Evolutionary conservation across 2,797 vertebrate genomes (phyloP).

Genomic region (Sternotherus odoratus): DNA sequence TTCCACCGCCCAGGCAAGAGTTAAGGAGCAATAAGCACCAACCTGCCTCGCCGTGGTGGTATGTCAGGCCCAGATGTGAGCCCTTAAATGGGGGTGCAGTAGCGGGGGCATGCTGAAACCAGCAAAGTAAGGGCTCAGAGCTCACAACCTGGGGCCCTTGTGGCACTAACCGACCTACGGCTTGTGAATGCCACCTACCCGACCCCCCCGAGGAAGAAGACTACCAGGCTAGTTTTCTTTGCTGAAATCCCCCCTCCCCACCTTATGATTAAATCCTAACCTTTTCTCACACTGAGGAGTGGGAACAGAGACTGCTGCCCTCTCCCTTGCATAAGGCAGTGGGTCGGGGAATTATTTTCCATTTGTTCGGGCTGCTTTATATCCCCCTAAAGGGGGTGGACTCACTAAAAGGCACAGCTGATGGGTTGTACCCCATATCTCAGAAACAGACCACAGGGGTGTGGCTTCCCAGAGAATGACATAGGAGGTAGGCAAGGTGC

Average conservation of each 20-base stretch:
- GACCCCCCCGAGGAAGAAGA: neutral
- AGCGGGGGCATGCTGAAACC: too few species aligned
- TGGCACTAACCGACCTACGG: neutral
- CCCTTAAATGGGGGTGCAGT: too few species aligned
- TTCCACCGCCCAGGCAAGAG: neutral
- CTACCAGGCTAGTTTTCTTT: neutral
- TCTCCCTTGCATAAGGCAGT: neutral
- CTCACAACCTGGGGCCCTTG: neutral
- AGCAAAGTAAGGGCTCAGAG: neutral
- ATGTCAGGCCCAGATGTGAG: too few species aligned
- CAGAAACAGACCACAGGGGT: neutral
- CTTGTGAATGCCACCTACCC: neutral
- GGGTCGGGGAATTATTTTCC: neutral
- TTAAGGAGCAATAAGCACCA: neutral
- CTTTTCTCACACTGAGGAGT: neutral
- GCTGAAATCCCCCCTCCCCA: neutral
- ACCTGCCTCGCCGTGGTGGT: too few species aligned
- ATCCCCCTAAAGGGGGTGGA: neutral
- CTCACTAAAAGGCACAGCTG: neutral
- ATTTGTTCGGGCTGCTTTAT: neutral
- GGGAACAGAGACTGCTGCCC: neutral
- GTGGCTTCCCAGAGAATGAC: neutral
- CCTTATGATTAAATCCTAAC: neutral
- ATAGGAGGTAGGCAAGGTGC: neutral
- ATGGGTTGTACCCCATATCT: neutral